Evolutionary conservation across 2,888 invertebrate species (phyloP), one percentile per base, ranked within the genome.

Genomic region (Aquatica leii): DNA sequence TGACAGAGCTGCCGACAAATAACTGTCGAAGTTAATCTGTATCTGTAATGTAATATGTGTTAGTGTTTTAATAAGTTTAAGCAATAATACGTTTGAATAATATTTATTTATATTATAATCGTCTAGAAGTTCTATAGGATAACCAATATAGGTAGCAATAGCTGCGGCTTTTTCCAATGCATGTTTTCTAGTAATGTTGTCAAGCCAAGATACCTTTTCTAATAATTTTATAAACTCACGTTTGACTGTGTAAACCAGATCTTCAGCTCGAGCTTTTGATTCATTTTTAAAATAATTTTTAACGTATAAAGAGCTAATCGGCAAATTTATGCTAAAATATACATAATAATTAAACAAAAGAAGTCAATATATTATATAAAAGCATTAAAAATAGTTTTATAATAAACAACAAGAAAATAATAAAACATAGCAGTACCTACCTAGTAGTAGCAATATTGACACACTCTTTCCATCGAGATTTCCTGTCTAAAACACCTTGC

Each of bases 391-490:
- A n/a, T n/a, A n/a, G n/a, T n/a, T n/a, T n/a, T n/a, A n/a, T n/a
- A n/a, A n/a, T n/a, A n/a, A n/a, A n/a, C n/a, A n/a, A n/a, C n/a
- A n/a, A n/a, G n/a, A n/a, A n/a, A n/a, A n/a, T n/a, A n/a, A n/a
- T n/a, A n/a, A n/a, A n/a, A n/a, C n/a, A n/a, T 24, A 24, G 2
- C 24, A 17, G 14, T 14, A 17, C 43, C 14, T 17, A 43, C 18
- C 14, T 18, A 3, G 2, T 14, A 14, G 91, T 87, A 18, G 91
- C 87, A 11, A 91, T 89, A 69, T 93, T 92, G 18, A 92, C 89
- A 77, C 95, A 95, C 78, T 95, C 94, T 83, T 94, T 95, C 95
- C 95, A 96, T 67, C 95, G 17, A 3, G 18, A 86, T 48, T 94
- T 89, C 78, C 93, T 84, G 77, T 93, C 93, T 0, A 93, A 92